Conservation (phyloP, 2,888 invertebrate genomes). For the Latrodectus elegans region DNA sequence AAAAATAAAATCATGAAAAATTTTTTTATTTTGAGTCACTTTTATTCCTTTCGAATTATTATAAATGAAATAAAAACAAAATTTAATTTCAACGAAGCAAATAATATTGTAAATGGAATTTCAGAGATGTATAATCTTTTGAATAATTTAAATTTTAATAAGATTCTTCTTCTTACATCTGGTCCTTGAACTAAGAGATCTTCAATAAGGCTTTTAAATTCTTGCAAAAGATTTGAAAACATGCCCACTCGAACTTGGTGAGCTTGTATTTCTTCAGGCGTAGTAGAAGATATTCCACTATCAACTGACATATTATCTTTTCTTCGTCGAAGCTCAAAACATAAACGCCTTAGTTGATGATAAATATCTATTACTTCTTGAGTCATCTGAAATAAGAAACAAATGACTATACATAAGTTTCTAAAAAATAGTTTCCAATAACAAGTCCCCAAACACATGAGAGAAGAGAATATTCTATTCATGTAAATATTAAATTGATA, state of each 20-base stretch:
- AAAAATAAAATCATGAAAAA: too few relatives aligned
- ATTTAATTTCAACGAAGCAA: too few relatives aligned
- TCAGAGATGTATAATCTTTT: too few relatives aligned
- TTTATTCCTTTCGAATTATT: too few relatives aligned
- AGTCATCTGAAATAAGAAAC: conserved; percentile 64
- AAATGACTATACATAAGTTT: background rate
- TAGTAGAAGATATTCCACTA: conserved; percentile 70
- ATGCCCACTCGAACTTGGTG: conserved; percentile 71
- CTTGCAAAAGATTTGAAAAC: conserved; percentile 72
- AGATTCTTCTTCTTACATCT: conserved; percentile 30
- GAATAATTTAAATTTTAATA: too few relatives aligned
- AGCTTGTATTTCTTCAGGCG: conserved; percentile 71
- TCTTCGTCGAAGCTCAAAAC: conserved; percentile 74
- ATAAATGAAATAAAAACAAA: too few relatives aligned
- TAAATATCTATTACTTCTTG: conserved; percentile 77
- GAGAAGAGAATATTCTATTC: too few relatives aligned
- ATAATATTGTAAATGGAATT: too few relatives aligned
- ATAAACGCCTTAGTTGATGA: conserved; percentile 76
- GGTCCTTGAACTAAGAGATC: conserved; percentile 70
- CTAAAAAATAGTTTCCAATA: too few relatives aligned
- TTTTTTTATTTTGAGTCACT: too few relatives aligned
- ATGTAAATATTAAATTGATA: too few relatives aligned
- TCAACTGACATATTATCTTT: conserved; percentile 71
- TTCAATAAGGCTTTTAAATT: conserved; percentile 73
- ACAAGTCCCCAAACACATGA: too few relatives aligned